phyloP scores from a whole-genome alignment of 2,113 vertebrate species.

The Colaptes auratus region DNA sequence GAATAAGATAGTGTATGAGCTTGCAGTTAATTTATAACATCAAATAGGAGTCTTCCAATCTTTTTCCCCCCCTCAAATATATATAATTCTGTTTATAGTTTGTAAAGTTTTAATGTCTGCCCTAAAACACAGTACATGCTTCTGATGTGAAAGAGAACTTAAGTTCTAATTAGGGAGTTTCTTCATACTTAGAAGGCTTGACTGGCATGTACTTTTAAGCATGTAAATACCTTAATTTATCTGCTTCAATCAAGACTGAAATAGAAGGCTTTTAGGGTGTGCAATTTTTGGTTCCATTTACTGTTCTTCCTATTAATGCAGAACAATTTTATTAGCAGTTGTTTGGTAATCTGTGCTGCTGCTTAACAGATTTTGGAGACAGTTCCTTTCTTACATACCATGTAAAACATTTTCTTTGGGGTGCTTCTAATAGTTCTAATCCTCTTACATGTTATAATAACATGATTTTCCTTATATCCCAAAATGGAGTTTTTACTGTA shows the following conservation, averaged over 20 bases:
- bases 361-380: not conserved
- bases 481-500: not conserved
- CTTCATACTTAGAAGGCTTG: not conserved
- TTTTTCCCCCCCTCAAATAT: accelerated
- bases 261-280: not conserved
- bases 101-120: not conserved
- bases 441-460: not conserved
- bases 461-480: not conserved
- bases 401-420: not conserved
- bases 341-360: not conserved
- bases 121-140: not conserved
- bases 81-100: not conserved
- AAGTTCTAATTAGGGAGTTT: not conserved
- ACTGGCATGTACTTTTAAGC: not conserved
- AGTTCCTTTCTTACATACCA: not conserved
- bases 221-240: not conserved
- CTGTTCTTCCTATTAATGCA: not conserved
- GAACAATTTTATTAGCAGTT: not conserved
- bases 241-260: not conserved
- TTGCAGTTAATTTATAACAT: not conserved
- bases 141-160: not conserved
- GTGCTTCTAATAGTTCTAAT: not conserved
- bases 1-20: not conserved
- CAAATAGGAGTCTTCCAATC: not conserved
- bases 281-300: not conserved